Evolutionary conservation across 2,888 invertebrate genomes (phyloP).

Genomic region (Suillia variegata): DNA sequence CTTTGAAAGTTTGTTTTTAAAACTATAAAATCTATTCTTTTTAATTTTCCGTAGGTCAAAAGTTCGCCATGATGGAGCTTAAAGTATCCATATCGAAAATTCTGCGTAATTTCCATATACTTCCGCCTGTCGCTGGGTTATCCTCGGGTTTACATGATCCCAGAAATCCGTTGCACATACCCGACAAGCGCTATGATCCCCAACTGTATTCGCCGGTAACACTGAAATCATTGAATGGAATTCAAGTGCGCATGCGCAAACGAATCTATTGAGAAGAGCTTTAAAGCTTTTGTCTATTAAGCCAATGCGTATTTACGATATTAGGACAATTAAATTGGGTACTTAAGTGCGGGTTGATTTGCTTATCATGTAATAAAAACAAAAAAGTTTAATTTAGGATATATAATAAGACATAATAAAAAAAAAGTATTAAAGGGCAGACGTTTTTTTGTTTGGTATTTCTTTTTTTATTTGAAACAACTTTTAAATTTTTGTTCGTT

Average conservation of each 20-base stretch:
- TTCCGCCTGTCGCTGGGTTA: constrained; percentile 57
- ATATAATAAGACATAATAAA: no score
- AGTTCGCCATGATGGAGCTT: constrained; percentile 64
- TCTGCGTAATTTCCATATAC: constrained; percentile 61
- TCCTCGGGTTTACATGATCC: constrained; percentile 50
- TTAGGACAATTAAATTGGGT: no score
- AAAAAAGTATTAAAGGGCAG: no score
- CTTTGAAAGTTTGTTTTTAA: no score
- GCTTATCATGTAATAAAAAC: no score
- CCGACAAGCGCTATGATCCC: constrained; percentile 26
- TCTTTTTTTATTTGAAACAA: background rate
- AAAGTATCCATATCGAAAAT: constrained; percentile 64
- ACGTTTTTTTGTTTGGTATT: no score
- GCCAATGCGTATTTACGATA: no score
- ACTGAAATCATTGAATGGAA: constrained; percentile 32
- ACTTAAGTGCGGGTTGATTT: no score
- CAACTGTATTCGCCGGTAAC: constrained; percentile 30
- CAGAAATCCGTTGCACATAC: constrained; percentile 23
- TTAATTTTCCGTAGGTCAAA: constrained; percentile 53
- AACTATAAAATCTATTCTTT: no score
- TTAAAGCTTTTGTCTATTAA: no score
- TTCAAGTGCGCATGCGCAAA: constrained; percentile 26
- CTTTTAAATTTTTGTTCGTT: constrained; percentile 1
- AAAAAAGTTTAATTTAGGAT: no score
- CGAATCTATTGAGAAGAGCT: constrained; percentile 13